Conservation (phyloP, 2,888 invertebrate species). For the Brachylomia viminalis region DNA sequence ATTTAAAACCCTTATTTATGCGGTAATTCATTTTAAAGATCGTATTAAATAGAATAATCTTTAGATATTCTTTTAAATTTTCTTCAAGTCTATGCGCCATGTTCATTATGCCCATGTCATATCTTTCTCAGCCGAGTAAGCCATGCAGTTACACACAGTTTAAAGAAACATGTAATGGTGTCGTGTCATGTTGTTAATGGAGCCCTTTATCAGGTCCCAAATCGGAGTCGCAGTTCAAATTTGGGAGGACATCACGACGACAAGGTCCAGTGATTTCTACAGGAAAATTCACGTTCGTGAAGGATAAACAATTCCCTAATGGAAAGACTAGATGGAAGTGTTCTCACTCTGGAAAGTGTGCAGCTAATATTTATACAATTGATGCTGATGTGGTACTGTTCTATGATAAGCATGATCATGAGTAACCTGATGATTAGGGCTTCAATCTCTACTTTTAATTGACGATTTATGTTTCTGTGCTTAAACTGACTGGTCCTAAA, state of each 20-base stretch:
- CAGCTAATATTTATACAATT: conserved; percentile 79
- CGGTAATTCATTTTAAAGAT: not conserved
- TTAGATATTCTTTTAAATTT: not conserved
- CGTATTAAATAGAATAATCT: not conserved
- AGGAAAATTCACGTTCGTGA: conserved; percentile 76
- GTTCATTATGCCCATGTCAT: not conserved
- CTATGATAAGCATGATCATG: conserved; percentile 78
- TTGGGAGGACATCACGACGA: conserved; percentile 70
- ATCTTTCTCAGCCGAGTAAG: not conserved
- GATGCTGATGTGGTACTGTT: conserved; percentile 78
- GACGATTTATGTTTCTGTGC: not conserved
- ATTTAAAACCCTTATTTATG: conserved; percentile 1
- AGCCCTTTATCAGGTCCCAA: conserved; percentile 68
- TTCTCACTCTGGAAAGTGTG: conserved; percentile 73
- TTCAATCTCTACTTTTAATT: not conserved
- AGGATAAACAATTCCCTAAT: conserved; percentile 76
- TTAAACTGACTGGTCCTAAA: not conserved
- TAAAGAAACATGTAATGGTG: conserved; percentile 1
- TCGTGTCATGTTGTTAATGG: conserved; percentile 50
- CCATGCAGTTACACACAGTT: not conserved
- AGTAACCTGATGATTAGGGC: conserved; percentile 21
- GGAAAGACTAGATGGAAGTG: conserved; percentile 80
- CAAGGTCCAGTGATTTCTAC: conserved; percentile 76
- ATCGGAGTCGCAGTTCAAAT: conserved; percentile 73
- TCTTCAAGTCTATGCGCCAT: not conserved